Evolutionary conservation across 2,113 vertebrate species (phyloP).

Genomic region (Eupsittula cactorum): DNA sequence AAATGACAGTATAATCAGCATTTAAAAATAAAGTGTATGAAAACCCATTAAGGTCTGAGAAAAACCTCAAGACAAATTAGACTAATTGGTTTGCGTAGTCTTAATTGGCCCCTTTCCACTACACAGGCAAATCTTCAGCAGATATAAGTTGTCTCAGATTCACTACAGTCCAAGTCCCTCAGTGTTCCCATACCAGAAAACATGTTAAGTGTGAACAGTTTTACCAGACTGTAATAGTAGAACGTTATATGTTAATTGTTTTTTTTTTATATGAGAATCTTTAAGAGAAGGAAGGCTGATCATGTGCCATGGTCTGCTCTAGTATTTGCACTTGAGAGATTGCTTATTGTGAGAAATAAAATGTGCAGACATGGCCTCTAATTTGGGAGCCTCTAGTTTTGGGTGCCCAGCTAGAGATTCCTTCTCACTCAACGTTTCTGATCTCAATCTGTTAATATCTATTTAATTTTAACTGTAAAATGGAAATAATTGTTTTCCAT

Average conservation of each 20-base stretch:
- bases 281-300: not conserved
- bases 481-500: not conserved
- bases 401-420: not conserved
- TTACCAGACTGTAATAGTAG: not conserved
- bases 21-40: not conserved
- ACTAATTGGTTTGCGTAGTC: conserved; percentile 9
- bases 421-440: not conserved
- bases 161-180: not conserved
- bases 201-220: not conserved
- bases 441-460: not conserved
- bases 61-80: conserved; percentile 15
- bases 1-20: conserved; percentile 22
- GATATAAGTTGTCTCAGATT: not conserved
- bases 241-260: not conserved
- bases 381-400: not conserved
- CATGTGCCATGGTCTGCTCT: not conserved
- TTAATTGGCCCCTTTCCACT: not conserved
- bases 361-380: not conserved
- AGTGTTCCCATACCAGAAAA: not conserved
- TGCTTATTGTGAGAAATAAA: not conserved
- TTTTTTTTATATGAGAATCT: not conserved
- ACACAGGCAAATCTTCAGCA: not conserved
- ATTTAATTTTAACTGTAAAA: not conserved
- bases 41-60: not conserved
- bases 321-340: not conserved